Percentiles rank a stretch among this genome's conserved stretches.
These are phyloP conservation scores for Nymphalis urticae DNA, from an alignment of 2,888 invertebrate genomes.

Conservation along the genomic window DNA sequence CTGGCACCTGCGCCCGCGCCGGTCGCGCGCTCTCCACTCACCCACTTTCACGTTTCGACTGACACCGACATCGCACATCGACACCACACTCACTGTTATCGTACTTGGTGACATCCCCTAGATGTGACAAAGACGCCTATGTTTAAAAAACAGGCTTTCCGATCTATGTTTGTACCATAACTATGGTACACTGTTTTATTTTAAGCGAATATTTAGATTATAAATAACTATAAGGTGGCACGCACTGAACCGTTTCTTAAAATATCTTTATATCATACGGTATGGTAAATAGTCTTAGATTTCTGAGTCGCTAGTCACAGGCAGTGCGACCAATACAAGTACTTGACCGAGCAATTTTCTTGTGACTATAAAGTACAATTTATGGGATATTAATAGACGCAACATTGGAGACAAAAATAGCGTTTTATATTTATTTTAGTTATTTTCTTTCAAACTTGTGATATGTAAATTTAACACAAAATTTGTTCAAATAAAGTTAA, in stretches of 20 bases:
- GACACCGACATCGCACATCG: conserved; percentile 42
- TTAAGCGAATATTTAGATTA: conserved; percentile 18
- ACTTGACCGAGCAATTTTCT: conserved; percentile 69
- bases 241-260: conserved; percentile 54
- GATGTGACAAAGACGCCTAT: conserved; percentile 17
- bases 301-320: conserved; percentile 39
- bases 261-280: conserved; percentile 53
- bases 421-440: conserved; percentile 15
- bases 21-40: conserved; percentile 50
- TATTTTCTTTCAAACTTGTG: no score
- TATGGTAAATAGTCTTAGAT: conserved; percentile 43
- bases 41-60: conserved; percentile 61
- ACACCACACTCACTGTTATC: conserved; percentile 33
- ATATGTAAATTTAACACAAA: no score
- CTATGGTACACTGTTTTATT: neutral
- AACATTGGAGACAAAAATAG: conserved; percentile 62
- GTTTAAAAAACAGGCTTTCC: neutral
- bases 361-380: conserved; percentile 63
- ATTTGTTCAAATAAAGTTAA: no score
- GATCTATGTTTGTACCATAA: neutral
- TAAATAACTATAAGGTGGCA: conserved; percentile 43
- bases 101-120: conserved; percentile 36
- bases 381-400: conserved; percentile 68
- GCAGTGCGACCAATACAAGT: conserved; percentile 56
- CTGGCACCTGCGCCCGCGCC: conserved; percentile 56